Evolutionary conservation across 1,140 invertebrate genomes (phyloP).

Genomic region (Globodera ellingtonae): DNA sequence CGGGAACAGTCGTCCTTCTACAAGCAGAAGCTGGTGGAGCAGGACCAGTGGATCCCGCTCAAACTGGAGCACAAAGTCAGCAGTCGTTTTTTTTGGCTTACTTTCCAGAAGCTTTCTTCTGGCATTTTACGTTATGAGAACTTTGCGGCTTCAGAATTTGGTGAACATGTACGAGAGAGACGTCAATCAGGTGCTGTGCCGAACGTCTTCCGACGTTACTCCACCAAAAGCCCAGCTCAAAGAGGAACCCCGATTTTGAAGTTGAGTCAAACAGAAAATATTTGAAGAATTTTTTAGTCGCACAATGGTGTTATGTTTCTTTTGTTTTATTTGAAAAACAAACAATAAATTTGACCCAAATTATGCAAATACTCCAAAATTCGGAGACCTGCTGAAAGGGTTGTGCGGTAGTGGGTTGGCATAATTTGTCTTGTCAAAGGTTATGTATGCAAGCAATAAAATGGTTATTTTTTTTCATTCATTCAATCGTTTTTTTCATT

Average conservation of each 20-base stretch:
- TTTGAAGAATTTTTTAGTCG: too few relatives aligned
- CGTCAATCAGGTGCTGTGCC: neutral
- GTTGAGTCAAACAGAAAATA: too few relatives aligned
- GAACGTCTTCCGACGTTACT: neutral
- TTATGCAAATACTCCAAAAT: too few relatives aligned
- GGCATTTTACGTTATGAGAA: neutral
- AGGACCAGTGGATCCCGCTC: conserved; percentile 25
- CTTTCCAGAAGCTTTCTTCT: neutral
- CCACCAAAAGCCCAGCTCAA: too few relatives aligned
- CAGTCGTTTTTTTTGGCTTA: too few relatives aligned
- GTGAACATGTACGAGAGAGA: conserved; percentile 2
- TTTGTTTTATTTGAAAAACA: too few relatives aligned
- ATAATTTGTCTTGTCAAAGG: too few relatives aligned
- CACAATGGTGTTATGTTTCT: too few relatives aligned
- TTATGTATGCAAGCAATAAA: neutral
- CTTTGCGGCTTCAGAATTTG: neutral
- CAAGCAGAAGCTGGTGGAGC: conserved; percentile 32
- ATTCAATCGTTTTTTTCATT: neutral
- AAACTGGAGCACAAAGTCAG: conserved; percentile 3
- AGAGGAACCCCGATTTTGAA: too few relatives aligned
- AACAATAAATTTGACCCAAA: too few relatives aligned
- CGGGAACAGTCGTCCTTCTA: conserved; percentile 31
- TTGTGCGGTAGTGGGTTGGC: too few relatives aligned
- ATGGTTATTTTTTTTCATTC: neutral
- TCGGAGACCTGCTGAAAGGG: too few relatives aligned